These are phyloP conservation scores for Lamellibrachia satsuma DNA, from an alignment of 2,888 invertebrate genomes.

Conservation along the genomic window DNA sequence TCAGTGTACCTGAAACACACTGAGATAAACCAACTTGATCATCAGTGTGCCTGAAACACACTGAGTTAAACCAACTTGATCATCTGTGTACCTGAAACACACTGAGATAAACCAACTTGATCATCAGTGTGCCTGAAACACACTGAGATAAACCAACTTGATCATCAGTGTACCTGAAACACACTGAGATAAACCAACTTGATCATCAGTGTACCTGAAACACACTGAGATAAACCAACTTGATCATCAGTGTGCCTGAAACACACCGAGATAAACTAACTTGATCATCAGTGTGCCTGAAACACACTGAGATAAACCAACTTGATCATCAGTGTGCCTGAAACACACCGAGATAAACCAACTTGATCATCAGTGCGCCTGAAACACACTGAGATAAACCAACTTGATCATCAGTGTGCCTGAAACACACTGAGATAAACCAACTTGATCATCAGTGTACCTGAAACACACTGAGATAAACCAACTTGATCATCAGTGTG, in stretches of 20 bases:
- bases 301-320: not conserved
- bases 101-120: not conserved
- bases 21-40: not conserved
- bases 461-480: not conserved
- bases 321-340: not conserved
- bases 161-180: not conserved
- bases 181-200: not conserved
- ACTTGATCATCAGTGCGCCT: not conserved
- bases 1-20: not conserved
- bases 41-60: too few relatives aligned
- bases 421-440: not conserved
- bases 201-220: not conserved
- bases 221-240: not conserved
- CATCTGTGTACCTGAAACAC: not conserved
- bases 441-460: not conserved
- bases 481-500: not conserved
- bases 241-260: too few relatives aligned
- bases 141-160: not conserved
- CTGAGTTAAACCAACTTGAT: not conserved
- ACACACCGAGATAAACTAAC: not conserved
- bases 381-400: not conserved
- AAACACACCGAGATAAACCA: not conserved
- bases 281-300: not conserved
- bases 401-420: not conserved
- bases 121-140: too few relatives aligned